phyloP scores from a whole-genome alignment of 2,888 invertebrate genomes.

The Resseliella maxima region DNA sequence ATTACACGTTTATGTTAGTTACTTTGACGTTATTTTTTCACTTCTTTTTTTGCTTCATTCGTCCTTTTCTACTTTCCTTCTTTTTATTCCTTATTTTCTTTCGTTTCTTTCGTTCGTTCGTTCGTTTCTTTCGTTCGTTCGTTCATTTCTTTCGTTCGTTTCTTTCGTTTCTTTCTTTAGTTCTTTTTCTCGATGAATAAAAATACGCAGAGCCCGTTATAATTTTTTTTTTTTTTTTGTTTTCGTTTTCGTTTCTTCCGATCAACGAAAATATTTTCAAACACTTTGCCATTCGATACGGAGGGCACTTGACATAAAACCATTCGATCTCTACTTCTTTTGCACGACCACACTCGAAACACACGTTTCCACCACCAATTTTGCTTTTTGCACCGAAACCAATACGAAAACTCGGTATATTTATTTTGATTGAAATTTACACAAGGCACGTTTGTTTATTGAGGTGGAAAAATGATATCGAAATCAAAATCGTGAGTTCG shows the following conservation, averaged over 20 bases:
- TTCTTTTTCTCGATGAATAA: too few species aligned
- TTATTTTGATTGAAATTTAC: conserved; percentile 53
- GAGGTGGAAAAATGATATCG: conserved; percentile 51
- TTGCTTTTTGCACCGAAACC: background rate
- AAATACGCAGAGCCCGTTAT: too few species aligned
- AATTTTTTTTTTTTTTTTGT: too few species aligned
- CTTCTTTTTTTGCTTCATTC: background rate
- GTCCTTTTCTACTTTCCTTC: too few species aligned
- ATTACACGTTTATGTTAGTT: background rate
- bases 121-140: too few species aligned
- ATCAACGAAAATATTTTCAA: background rate
- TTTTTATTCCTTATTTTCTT: too few species aligned
- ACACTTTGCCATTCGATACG: background rate
- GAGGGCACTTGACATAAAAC: background rate
- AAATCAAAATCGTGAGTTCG: conserved; percentile 29
- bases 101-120: too few species aligned
- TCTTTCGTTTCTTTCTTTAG: too few species aligned
- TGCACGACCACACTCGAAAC: background rate
- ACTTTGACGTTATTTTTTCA: background rate
- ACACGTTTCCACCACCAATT: conserved; percentile 4
- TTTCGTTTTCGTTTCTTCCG: background rate
- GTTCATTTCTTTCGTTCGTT: too few species aligned
- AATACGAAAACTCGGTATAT: conserved; percentile 41
- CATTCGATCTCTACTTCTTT: background rate
- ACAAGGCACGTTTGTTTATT: conserved; percentile 48